A percentile compares a stretch with the other conserved stretches of the same genome.
These are phyloP conservation scores for Rhagium mordax DNA, from an alignment of 2,888 invertebrate species.

Conservation along the genomic window DNA sequence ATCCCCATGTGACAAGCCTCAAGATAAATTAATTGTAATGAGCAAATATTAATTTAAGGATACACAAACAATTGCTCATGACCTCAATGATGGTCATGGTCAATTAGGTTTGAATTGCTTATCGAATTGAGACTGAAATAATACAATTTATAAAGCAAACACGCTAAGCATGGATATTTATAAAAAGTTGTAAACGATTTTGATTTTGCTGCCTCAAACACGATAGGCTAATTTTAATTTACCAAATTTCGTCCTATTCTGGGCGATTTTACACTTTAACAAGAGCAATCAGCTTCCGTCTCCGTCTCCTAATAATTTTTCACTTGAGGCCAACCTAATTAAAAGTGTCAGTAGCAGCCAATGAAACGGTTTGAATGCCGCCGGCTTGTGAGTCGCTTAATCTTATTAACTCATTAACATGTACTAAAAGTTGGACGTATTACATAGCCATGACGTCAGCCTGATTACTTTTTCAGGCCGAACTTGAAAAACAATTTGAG, in stretches of 20 bases:
- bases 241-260: too few relatives aligned
- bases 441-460: slow-evolving; percentile 18
- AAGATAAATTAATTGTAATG: background rate
- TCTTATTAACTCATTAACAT: slow-evolving; percentile 23
- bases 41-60: background rate
- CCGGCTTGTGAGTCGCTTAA: background rate
- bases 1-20: too few relatives aligned
- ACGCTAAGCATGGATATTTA: too few relatives aligned
- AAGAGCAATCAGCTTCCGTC: background rate
- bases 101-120: background rate
- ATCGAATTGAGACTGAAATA: background rate
- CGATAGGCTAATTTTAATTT: too few relatives aligned
- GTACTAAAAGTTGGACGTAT: slow-evolving; percentile 12
- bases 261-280: too few relatives aligned
- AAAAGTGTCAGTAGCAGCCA: slow-evolving; percentile 14
- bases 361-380: slow-evolving; percentile 13
- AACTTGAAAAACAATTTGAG: slow-evolving; percentile 7
- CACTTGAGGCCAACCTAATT: slow-evolving; percentile 2
- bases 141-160: too few relatives aligned
- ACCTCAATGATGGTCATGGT: background rate
- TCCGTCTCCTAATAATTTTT: background rate
- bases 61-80: background rate
- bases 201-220: too few relatives aligned
- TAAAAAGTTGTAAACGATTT: too few relatives aligned
- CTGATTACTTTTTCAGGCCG: slow-evolving; percentile 11